A percentile compares a stretch with the other conserved stretches of the same genome.
phyloP scores from a whole-genome alignment of 2,797 vertebrate genomes.

The Sebastes steindachneri region DNA sequence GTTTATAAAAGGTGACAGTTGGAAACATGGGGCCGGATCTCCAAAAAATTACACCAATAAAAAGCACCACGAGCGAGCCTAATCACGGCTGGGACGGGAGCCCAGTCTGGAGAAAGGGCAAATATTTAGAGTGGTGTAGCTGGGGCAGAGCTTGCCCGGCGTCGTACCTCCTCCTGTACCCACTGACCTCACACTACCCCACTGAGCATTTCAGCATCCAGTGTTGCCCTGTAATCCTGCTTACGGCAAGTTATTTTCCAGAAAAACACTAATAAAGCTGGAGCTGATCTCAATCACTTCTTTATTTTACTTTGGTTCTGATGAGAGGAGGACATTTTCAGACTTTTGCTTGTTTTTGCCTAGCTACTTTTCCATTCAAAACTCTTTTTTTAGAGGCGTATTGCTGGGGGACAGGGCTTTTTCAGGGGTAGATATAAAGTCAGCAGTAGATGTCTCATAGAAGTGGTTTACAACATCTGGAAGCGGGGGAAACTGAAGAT shows the following conservation, averaged over 20 bases:
- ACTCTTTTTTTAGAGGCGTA: too few relatives aligned
- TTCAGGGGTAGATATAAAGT: too few relatives aligned
- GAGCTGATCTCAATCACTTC: background rate
- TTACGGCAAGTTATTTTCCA: background rate
- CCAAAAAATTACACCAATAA: conserved; percentile 47
- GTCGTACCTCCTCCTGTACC: background rate
- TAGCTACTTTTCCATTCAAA: too few relatives aligned
- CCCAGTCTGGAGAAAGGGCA: conserved; percentile 33
- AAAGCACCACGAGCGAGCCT: conserved; percentile 34
- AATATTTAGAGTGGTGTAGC: conserved; percentile 12
- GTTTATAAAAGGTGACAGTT: conserved; percentile 63
- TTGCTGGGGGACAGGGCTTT: accelerated
- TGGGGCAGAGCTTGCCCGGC: background rate
- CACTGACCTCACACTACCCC: background rate
- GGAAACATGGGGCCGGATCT: conserved; percentile 54
- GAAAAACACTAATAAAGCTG: background rate
- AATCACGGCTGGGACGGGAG: conserved; percentile 45
- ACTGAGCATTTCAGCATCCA: conserved; percentile 47
- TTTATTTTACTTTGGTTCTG: background rate
- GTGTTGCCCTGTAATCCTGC: background rate
- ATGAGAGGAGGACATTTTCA: background rate
- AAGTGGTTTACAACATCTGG: too few relatives aligned
- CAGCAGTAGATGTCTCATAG: too few relatives aligned
- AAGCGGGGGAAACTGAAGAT: too few relatives aligned
- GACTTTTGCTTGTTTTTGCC: background rate